These are phyloP conservation scores for Melanotaenia duboulayi DNA, from an alignment of 2,113 vertebrate genomes.

Conservation along the genomic window DNA sequence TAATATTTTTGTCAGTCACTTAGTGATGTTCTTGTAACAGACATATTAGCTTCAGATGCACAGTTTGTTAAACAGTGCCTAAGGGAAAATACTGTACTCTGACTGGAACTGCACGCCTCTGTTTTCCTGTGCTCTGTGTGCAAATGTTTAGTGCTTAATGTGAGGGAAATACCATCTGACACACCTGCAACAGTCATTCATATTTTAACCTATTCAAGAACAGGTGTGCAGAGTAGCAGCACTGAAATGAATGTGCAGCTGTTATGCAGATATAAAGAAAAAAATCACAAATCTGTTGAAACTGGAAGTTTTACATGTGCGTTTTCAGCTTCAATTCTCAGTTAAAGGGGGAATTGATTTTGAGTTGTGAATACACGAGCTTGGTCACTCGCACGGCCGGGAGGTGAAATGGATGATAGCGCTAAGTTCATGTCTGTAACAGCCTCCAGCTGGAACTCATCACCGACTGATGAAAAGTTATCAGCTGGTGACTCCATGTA, in stretches of 20 bases:
- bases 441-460: constrained; percentile 4
- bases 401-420: neutral
- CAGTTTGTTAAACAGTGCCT: constrained; percentile 4
- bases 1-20: constrained; percentile 38
- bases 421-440: neutral
- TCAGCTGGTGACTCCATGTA: constrained; percentile 18
- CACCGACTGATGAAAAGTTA: constrained; percentile 27
- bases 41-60: constrained; percentile 6
- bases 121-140: neutral
- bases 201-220: too few relatives aligned
- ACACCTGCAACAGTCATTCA: too few relatives aligned
- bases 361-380: neutral
- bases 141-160: too few relatives aligned
- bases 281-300: neutral
- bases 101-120: too few relatives aligned
- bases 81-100: neutral
- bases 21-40: constrained; percentile 43
- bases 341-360: neutral
- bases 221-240: neutral
- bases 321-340: neutral
- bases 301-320: neutral
- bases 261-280: neutral
- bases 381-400: neutral
- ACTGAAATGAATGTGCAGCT: neutral
- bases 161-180: too few relatives aligned